Percentiles rank a stretch among this genome's conserved stretches.
phyloP scores from a whole-genome alignment of 2,797 vertebrate genomes.

The Chlorospingus flavigularis region DNA sequence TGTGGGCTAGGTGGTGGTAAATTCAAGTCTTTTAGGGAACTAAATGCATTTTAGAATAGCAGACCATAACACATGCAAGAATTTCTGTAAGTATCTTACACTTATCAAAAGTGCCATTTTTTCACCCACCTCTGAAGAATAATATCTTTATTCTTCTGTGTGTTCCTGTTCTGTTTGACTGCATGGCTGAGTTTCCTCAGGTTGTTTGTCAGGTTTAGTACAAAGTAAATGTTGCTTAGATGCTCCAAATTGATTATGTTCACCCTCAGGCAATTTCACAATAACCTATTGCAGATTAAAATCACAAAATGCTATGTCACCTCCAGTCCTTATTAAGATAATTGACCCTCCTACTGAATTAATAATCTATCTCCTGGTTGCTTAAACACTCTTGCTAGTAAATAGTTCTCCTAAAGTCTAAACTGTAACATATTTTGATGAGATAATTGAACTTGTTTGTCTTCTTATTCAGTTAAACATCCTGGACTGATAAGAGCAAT shows the following conservation, averaged over 20 bases:
- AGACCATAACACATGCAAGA: not conserved
- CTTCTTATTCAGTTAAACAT: not conserved
- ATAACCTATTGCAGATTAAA: conserved; percentile 48
- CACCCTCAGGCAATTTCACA: conserved; percentile 19
- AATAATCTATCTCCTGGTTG: conserved; percentile 24
- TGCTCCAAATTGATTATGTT: conserved; percentile 43
- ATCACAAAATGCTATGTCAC: conserved; percentile 43
- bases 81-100: not conserved
- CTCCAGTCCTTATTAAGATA: conserved; percentile 35
- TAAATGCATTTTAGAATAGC: not conserved
- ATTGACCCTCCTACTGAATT: conserved; percentile 46
- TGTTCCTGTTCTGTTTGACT: not conserved
- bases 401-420: not conserved
- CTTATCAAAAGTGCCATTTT: not conserved
- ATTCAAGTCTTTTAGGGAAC: not conserved
- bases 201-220: conserved; percentile 36
- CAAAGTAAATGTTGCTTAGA: conserved; percentile 44
- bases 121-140: not conserved
- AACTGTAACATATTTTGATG: not conserved
- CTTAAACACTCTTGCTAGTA: not conserved
- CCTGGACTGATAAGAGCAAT: not conserved
- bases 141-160: not conserved
- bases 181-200: not conserved
- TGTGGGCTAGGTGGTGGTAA: not conserved
- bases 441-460: not conserved